Evolutionary conservation across 2,888 invertebrate species (phyloP), one percentile per base, ranked within the genome.

Genomic region (Drosophila affinis): DNA sequence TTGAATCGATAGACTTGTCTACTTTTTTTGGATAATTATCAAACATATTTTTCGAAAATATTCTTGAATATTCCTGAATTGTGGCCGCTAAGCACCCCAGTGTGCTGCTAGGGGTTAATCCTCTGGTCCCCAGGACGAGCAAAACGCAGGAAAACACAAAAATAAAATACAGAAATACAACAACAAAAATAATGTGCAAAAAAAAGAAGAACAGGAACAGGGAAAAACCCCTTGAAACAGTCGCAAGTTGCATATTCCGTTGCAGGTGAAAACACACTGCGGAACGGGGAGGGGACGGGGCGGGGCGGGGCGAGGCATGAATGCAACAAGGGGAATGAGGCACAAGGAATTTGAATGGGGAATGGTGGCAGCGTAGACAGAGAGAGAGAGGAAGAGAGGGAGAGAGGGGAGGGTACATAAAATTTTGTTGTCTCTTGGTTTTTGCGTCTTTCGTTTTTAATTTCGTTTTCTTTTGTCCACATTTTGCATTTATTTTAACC

Each of bases 401-500:
- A 44, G 55, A 32, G 59, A 32, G 32, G 45, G 58, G 54, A 51
- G 54, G 49, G 34, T 56, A 67, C 72, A 78, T 49, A 53, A 53
- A 67, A 58, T 62, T 32, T 48, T 58, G 49, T 21, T 46, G 60
- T 47, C 51, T 49, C 63, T 67, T 72, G 62, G 71, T 64, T 72
- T 52, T 53, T 65, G 76, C 76, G 71, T 72, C 70, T 76, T 83
- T 64, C 75, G 77, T 85, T 83, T 72, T 81, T 82, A 85, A 87
- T 87, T 83, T 83, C 88, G 76, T 87, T 87, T 83, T 85, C 78
- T 79, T 82, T 87, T 76, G 69, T 71, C 72, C 68, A 67, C 57
- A 81, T 62, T 75, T 86, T 58, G 58, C 74, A 79, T 77, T 74
- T 81, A 75, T 64, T 69, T 69, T 48, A 46, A 52, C 71, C 57